Conservation (phyloP, 2,113 vertebrate species). For the Gymnobelideus leadbeateri region DNA sequence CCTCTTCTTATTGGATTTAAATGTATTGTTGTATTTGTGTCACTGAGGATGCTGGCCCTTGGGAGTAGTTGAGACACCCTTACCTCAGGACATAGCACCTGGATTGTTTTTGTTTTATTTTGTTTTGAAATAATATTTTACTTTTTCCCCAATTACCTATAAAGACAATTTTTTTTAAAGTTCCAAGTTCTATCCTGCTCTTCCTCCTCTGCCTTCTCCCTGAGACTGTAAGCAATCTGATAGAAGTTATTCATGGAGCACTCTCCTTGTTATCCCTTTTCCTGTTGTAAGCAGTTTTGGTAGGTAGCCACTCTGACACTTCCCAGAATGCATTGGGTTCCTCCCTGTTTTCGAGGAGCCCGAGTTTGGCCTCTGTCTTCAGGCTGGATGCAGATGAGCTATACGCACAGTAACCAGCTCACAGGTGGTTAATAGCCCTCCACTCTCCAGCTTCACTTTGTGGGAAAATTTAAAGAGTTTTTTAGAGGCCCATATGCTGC, state of each 20-base stretch:
- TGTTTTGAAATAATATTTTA: conserved; percentile 20
- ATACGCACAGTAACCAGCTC: background rate
- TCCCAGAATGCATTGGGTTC: background rate
- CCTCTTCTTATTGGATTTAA: background rate
- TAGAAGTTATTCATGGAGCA: background rate
- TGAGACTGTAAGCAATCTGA: background rate
- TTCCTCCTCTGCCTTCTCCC: background rate
- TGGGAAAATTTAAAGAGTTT: conserved; percentile 34
- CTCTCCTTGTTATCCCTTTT: conserved; percentile 20
- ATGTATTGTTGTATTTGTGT: conserved; percentile 19
- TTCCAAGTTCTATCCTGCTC: background rate
- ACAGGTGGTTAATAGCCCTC: background rate
- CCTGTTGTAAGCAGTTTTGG: background rate
- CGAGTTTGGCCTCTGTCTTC: conserved; percentile 12
- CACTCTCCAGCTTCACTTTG: background rate
- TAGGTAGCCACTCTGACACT: background rate
- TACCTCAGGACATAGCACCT: background rate
- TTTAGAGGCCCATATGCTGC: conserved; percentile 24
- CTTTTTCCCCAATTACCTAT: background rate
- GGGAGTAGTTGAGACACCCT: background rate
- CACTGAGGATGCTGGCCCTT: too few species aligned
- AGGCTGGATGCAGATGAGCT: conserved; percentile 31
- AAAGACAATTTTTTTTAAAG: background rate
- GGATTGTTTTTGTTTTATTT: background rate
- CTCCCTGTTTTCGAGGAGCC: conserved; percentile 1